These are phyloP conservation scores for Polyommatus iphigenia DNA, from an alignment of 2,888 invertebrate genomes.

Conservation along the genomic window DNA sequence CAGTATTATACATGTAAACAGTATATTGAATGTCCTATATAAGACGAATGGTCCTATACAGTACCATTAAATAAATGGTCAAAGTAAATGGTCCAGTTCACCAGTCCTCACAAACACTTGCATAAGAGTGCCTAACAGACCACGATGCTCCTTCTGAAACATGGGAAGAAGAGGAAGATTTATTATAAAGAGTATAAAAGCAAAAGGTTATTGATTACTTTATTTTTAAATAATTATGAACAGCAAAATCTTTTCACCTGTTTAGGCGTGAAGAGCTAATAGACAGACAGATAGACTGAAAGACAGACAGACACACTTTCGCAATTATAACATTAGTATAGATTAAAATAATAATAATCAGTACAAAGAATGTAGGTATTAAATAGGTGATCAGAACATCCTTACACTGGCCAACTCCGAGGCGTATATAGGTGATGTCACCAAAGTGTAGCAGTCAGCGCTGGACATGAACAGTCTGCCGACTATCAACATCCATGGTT, in stretches of 20 bases:
- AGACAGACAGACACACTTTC: too few relatives aligned
- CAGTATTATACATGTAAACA: slow-evolving; percentile 45
- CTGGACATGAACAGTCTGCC: slow-evolving; percentile 42
- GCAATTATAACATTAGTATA: too few relatives aligned
- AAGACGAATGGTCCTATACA: slow-evolving; percentile 60
- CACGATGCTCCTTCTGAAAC: slow-evolving; percentile 63
- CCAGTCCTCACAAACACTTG: slow-evolving; percentile 62
- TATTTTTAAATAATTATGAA: too few relatives aligned
- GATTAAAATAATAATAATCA: too few relatives aligned
- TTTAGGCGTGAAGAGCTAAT: too few relatives aligned
- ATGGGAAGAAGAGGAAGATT: background rate
- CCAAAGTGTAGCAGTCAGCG: slow-evolving; percentile 39
- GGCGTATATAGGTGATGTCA: slow-evolving; percentile 46
- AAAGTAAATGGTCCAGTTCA: too few relatives aligned
- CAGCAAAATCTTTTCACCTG: too few relatives aligned
- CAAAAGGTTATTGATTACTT: too few relatives aligned
- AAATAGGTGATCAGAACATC: too few relatives aligned
- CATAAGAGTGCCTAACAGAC: slow-evolving; percentile 57
- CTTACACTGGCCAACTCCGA: slow-evolving; percentile 51
- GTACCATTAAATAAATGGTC: too few relatives aligned
- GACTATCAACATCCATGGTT: slow-evolving; percentile 48
- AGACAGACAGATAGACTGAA: too few relatives aligned
- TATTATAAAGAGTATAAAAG: background rate
- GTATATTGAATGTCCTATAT: slow-evolving; percentile 51
- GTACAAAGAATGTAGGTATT: too few relatives aligned